Evolutionary conservation across 1,140 invertebrate species (phyloP).

Genomic region (Drosophila nasuta): DNA sequence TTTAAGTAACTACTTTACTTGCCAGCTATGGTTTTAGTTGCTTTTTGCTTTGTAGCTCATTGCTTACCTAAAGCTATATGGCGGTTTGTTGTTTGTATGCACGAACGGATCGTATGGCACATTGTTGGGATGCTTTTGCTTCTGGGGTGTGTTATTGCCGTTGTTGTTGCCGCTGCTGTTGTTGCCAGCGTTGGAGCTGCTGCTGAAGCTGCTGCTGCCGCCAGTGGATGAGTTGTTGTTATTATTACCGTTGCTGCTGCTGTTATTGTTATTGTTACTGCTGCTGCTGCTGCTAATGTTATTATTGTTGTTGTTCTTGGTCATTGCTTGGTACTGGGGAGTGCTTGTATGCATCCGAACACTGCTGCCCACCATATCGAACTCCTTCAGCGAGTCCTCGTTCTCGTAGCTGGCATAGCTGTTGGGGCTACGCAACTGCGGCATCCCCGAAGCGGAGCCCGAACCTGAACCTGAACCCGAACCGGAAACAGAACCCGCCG

Average conservation of each 20-base stretch:
- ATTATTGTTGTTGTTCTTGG: constrained; percentile 48
- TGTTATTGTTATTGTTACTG: constrained; percentile 33
- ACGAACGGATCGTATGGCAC: constrained; percentile 91
- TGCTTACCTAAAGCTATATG: constrained; percentile 89
- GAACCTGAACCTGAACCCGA: constrained; percentile 30
- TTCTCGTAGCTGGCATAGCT: constrained; percentile 82
- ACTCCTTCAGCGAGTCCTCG: constrained; percentile 82
- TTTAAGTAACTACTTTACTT: too few species aligned
- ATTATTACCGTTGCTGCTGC: constrained; percentile 20
- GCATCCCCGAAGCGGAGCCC: constrained; percentile 29
- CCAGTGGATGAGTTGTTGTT: constrained; percentile 40
- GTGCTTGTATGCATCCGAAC: constrained; percentile 67
- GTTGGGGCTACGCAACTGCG: constrained; percentile 72
- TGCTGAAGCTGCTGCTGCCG: constrained; percentile 16
- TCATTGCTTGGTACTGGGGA: constrained; percentile 57
- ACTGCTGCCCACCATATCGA: constrained; percentile 62
- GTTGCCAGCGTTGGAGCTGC: constrained; percentile 15
- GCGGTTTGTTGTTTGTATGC: constrained; percentile 95
- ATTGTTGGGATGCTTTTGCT: constrained; percentile 90
- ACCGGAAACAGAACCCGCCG: constrained; percentile 32
- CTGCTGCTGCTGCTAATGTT: constrained; percentile 14
- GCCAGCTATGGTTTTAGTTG: too few species aligned
- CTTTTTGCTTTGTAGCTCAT: not conserved
- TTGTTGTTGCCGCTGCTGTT: constrained; percentile 25
- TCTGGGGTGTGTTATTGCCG: constrained; percentile 74